phyloP scores from a whole-genome alignment of 1,140 invertebrate genomes.

The Hyles vespertilio region DNA sequence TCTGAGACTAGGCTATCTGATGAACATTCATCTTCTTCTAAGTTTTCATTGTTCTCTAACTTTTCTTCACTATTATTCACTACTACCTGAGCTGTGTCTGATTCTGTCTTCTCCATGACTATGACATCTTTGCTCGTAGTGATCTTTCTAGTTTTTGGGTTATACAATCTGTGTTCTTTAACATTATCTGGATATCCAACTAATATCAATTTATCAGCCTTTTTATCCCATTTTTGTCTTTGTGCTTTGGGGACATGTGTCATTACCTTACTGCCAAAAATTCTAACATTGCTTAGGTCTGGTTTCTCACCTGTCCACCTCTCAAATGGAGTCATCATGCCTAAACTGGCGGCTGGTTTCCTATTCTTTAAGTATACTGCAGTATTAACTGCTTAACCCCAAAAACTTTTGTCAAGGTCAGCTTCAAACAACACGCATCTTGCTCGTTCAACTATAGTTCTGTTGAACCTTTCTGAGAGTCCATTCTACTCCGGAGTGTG shows the following conservation, averaged over 20 bases:
- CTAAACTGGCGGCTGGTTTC: neutral
- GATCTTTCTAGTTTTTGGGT: no score
- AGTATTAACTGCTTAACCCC: conserved; percentile 4
- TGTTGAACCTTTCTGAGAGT: conserved; percentile 1
- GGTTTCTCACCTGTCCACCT: conserved; percentile 1
- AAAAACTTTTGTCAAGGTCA: conserved; percentile 1
- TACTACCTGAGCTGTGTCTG: conserved; percentile 9
- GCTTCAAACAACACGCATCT: conserved; percentile 4
- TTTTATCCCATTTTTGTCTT: conserved; percentile 13
- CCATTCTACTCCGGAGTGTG: conserved; percentile 8
- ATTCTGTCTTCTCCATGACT: neutral
- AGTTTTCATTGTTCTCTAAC: neutral
- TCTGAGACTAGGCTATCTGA: no score
- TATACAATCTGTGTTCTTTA: no score
- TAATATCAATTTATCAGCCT: neutral
- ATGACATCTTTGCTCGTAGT: neutral
- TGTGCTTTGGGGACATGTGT: neutral
- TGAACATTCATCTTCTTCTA: no score
- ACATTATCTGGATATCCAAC: no score
- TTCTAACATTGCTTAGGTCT: conserved; percentile 1
- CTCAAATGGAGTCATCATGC: neutral
- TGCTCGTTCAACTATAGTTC: conserved; percentile 3
- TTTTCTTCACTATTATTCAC: conserved; percentile 6
- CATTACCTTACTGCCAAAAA: conserved; percentile 6
- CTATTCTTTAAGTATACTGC: conserved; percentile 4